Base-by-base conservation (phyloP, 2,797 vertebrate species). In the Sebastes glaucus region DNA sequence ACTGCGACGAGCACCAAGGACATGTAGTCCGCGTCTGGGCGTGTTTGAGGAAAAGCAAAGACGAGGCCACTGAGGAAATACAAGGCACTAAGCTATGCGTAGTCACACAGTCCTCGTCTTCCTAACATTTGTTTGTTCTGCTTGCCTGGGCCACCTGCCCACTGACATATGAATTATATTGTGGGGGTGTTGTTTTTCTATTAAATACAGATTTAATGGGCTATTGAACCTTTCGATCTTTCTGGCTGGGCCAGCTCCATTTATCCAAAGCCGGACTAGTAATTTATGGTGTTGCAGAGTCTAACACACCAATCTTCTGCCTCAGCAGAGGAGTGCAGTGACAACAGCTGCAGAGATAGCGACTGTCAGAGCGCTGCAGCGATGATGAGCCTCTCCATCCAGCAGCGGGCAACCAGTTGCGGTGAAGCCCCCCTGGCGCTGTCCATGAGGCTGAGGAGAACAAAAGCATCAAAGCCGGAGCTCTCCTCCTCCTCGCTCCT, bases 381-480 rank as follows among this genome's bases (percentile, higher is more conserved):
- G 32, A 75, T 74, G 67, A 73, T 83, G 77, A 72, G 75, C 60
- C 75, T 85, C 86, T 86, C 63, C 84, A 88, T 71, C 82, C 86
- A 86, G 68, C 89, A 89, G 86, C 84, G 85, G 81, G 80, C 90
- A 93, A 95, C 92, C 69, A 88, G 94, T 95, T 93, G 92, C 91
- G 87, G 74, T 32, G 4, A 78, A 83, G 55, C 64, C 76, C 75
- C 85, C 66, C 27, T 46, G 84, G 87, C 33, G 81, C 95, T 95
- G 93, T 96, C 96, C 94, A 11, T 87, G 87, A 90, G 93, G 77
- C 95, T 93, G 93, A 93, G 81, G 89, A 87, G 61, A 88, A 89
- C 94, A 95, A 94, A 95, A 93, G 90, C 94, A 91, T 92, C 75
- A 94, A 93, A 95, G 94, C 84, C 22, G 2, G 11, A 80, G 82